A percentile compares a stretch with the other conserved stretches of the same genome.
Evolutionary conservation across 2,797 vertebrate genomes (phyloP).

Genomic region (Sylvilagus floridanus): DNA sequence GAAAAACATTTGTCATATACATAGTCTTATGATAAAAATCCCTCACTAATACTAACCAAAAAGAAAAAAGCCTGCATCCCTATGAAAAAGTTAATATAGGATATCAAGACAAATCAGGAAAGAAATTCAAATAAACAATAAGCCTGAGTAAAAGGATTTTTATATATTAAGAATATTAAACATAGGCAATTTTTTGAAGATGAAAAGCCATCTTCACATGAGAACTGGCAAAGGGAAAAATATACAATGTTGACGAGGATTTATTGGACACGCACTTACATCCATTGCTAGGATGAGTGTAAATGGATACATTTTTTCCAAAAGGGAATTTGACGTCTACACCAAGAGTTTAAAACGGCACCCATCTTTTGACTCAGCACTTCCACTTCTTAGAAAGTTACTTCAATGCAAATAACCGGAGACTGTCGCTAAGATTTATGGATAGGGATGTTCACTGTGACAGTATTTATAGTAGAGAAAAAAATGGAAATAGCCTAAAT

Average conservation of each 20-base stretch:
- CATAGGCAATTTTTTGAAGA: neutral
- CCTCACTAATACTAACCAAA: neutral
- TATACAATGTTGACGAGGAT: neutral
- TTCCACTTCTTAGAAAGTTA: neutral
- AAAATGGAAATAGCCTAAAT: neutral
- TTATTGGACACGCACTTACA: neutral
- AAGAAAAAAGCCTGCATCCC: neutral
- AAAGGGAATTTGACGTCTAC: neutral
- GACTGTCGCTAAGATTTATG: neutral
- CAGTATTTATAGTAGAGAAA: neutral
- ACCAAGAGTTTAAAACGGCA: neutral
- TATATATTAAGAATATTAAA: constrained; percentile 18
- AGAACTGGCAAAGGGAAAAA: neutral
- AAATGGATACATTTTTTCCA: neutral
- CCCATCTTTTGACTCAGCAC: neutral
- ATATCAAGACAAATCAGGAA: neutral
- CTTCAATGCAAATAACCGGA: neutral
- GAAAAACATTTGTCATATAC: neutral
- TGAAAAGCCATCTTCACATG: constrained; percentile 12
- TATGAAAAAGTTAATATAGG: constrained; percentile 36
- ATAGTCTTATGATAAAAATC: neutral
- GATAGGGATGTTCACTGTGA: neutral
- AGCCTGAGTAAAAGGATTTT: neutral
- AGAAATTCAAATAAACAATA: neutral
- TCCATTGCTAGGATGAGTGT: neutral